Conservation (phyloP, 2,797 vertebrate genomes). For the Myripristis murdjan region DNA sequence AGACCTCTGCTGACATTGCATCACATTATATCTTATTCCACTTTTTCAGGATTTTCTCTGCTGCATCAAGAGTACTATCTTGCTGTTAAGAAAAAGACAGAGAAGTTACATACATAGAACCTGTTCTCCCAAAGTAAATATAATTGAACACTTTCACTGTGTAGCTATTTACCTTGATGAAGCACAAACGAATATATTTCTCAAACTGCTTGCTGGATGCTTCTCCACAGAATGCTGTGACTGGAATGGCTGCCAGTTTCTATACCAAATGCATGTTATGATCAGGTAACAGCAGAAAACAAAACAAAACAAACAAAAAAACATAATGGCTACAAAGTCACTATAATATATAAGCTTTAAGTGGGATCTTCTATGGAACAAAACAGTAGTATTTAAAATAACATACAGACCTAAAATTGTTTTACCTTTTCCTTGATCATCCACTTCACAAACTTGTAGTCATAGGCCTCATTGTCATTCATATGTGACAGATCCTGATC, state of each 20-base stretch:
- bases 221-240: slow-evolving; percentile 93
- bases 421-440: slow-evolving; percentile 95
- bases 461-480: slow-evolving; percentile 88
- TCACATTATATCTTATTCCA: slow-evolving; percentile 83
- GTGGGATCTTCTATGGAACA: neutral
- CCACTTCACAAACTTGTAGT: slow-evolving; percentile 97
- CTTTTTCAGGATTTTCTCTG: slow-evolving; percentile 91
- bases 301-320: too few relatives aligned
- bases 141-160: neutral
- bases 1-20: neutral
- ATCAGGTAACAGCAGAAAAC: neutral
- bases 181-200: slow-evolving; percentile 96
- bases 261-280: slow-evolving; percentile 65
- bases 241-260: slow-evolving; percentile 96
- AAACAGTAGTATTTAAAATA: neutral
- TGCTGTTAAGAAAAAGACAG: slow-evolving; percentile 81
- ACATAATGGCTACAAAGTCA: neutral
- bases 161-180: slow-evolving; percentile 92
- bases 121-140: neutral
- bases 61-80: slow-evolving; percentile 94
- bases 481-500: slow-evolving; percentile 91
- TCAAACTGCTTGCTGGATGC: slow-evolving; percentile 91
- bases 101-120: neutral
- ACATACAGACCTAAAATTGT: neutral
- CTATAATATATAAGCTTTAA: neutral